Conservation (phyloP, 2,113 vertebrate species). For the Solea solea region DNA sequence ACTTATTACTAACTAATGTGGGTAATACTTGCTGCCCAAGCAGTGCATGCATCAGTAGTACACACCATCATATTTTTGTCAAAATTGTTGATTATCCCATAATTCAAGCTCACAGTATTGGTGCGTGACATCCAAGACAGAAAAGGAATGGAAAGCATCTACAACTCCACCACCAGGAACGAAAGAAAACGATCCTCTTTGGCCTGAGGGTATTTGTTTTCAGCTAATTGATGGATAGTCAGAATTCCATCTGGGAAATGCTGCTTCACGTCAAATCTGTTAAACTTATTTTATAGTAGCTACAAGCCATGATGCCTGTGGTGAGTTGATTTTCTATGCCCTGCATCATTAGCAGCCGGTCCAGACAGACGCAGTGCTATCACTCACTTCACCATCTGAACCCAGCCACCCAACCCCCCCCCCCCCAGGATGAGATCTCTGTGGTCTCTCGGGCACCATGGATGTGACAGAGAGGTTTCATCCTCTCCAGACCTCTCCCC, state of each 20-base stretch:
- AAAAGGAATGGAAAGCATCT: slow-evolving; percentile 1
- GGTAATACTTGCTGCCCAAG: too few species aligned
- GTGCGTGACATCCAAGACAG: background rate
- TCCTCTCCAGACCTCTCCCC: slow-evolving; percentile 43
- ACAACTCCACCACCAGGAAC: slow-evolving; percentile 6
- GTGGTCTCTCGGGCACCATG: slow-evolving; percentile 39
- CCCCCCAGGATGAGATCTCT: slow-evolving; percentile 41
- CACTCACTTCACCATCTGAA: slow-evolving; percentile 57
- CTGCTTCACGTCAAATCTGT: slow-evolving; percentile 58
- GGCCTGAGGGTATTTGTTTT: slow-evolving; percentile 36
- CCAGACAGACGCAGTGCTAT: slow-evolving; percentile 58
- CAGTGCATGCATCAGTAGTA: background rate
- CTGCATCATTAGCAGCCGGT: slow-evolving; percentile 57
- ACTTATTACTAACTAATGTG: too few species aligned
- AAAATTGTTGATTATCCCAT: background rate
- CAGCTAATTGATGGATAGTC: slow-evolving; percentile 64
- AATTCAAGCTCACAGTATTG: slow-evolving; percentile 8
- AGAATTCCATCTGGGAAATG: slow-evolving; percentile 44
- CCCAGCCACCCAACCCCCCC: too few species aligned
- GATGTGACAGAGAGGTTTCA: slow-evolving; percentile 43
- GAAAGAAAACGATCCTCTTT: slow-evolving; percentile 16
- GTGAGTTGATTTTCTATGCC: slow-evolving; percentile 66
- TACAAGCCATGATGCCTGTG: slow-evolving; percentile 38
- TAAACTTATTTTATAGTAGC: slow-evolving; percentile 60
- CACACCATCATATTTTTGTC: background rate